Conservation (phyloP, 2,888 invertebrate species). For the Ophion ellenae region DNA sequence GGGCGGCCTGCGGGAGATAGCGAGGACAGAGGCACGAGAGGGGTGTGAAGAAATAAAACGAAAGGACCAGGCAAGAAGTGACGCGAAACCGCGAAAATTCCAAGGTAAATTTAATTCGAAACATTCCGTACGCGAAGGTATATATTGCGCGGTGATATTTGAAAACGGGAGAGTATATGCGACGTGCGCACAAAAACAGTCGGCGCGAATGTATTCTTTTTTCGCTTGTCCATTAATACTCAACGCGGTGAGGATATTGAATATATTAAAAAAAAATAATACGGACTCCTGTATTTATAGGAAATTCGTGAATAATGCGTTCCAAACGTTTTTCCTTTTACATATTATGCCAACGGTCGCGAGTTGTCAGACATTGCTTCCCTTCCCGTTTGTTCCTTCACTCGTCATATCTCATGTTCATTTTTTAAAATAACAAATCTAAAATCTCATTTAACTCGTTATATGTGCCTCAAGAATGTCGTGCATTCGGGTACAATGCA, state of each 20-base stretch:
- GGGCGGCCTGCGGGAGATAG: conserved; percentile 24
- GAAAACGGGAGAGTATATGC: conserved; percentile 17
- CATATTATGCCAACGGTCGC: not conserved
- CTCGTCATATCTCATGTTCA: not conserved
- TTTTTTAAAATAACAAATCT: not conserved
- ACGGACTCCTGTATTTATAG: not conserved
- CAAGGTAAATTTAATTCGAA: conserved; percentile 65
- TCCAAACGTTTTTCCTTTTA: not conserved
- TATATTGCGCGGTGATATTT: conserved; percentile 56
- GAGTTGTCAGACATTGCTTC: not conserved
- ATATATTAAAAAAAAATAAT: not conserved
- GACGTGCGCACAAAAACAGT: not conserved
- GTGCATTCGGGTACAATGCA: not conserved
- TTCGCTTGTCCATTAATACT: not conserved
- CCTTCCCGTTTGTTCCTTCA: not conserved
- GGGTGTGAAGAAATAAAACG: not conserved
- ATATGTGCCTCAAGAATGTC: not conserved
- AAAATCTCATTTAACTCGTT: not conserved
- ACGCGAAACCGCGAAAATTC: conserved; percentile 56
- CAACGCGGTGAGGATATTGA: conserved; percentile 3
- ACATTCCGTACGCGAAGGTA: conserved; percentile 55
- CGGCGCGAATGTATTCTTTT: not conserved
- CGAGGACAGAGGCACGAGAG: conserved; percentile 33
- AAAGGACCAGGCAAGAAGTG: conserved; percentile 21
- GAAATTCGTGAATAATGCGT: not conserved